phyloP scores from a whole-genome alignment of 2,113 vertebrate genomes.

The Microtus richardsoni region DNA sequence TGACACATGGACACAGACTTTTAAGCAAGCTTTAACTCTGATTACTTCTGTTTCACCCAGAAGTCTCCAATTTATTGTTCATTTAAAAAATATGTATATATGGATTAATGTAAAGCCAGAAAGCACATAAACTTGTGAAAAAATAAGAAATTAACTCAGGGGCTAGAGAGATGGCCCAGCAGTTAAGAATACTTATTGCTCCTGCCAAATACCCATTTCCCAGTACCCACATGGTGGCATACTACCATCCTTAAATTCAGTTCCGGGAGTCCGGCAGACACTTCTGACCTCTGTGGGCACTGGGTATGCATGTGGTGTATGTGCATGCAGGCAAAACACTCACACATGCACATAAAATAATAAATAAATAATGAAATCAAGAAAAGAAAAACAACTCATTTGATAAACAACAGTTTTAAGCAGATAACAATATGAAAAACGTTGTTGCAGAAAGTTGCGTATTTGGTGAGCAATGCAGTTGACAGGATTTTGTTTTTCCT shows the following conservation, averaged over 20 bases:
- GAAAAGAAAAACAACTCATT: not conserved
- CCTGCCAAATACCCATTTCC: too few species aligned
- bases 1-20: not conserved
- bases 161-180: not conserved
- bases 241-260: not conserved
- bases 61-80: not conserved
- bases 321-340: not conserved
- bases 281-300: not conserved
- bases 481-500: not conserved
- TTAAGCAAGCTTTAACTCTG: not conserved
- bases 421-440: not conserved
- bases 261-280: not conserved
- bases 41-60: not conserved
- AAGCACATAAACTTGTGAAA: not conserved
- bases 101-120: conserved; percentile 25
- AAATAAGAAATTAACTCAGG: not conserved
- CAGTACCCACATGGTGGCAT: not conserved
- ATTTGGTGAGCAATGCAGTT: not conserved
- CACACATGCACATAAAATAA: not conserved
- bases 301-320: too few species aligned
- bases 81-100: not conserved
- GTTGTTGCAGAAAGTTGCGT: not conserved
- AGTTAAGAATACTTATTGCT: not conserved
- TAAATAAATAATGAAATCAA: not conserved
- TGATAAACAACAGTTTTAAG: not conserved